Base-by-base conservation (phyloP, 1,140 invertebrate species). In the Drosophila teissieri region DNA sequence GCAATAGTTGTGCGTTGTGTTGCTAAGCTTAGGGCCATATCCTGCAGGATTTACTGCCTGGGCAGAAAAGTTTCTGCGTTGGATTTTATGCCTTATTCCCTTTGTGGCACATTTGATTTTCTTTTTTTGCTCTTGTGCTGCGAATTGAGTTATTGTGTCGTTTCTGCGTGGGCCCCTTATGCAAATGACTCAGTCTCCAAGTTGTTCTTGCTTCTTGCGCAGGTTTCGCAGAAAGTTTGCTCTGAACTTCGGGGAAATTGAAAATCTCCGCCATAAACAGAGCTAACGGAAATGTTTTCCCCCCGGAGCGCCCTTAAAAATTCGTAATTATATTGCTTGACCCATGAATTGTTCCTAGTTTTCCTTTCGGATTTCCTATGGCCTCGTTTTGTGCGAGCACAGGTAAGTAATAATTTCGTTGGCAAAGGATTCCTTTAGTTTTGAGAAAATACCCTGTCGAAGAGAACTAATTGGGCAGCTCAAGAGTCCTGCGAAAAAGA, bases 121-220 rank as follows among this genome's bases (percentile, higher is more conserved):
- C 10, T 49, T 68, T 27, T 65, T 36, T 15, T 45, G 67, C 55
- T 64, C 64, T 79, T 52, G 17, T 64, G 37, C 61, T 68, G 44
- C 51, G 75, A 83, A 86, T 86, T 83, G 83, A 86, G 79, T 86
- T 86, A 86, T 86, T 88, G 83, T 83, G 83, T 56, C 73, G 57
- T 52, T 75, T 75, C 68, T 46, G 55, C 44, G 37, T 19, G 40
- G 42, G 53, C 55, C 61, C 64, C 72, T 79, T 82, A 88, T 83
- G 78, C 70, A 86, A 88, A 86, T 86, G 70, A 64, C 53, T 75
- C 44, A 57, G 40, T 64, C 73, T 75, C 75, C 40, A 54, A 65
- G 72, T 65, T 73, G 62, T 42, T 80, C 46, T 67, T 61, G 24
- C 48, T 58, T 36, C 15, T 61, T 61, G 49, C 57, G 42, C 44